Conservation (phyloP, 2,888 invertebrate genomes). For the Hipparchia sbordonii region DNA sequence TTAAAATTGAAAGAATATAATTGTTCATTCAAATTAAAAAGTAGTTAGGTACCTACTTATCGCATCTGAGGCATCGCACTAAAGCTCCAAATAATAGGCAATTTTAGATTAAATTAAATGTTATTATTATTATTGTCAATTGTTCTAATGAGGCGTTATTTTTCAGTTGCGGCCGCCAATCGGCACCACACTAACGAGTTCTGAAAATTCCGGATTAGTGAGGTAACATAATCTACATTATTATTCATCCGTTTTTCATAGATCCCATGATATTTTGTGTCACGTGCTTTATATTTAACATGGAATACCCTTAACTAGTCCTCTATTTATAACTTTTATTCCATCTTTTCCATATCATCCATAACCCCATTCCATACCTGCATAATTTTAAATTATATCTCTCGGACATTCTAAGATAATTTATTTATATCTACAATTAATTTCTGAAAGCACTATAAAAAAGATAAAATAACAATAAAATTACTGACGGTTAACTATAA, state of each 20-base stretch:
- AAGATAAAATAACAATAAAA: not conserved
- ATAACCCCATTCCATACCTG: not conserved
- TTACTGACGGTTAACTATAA: too few relatives aligned
- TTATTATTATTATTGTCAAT: not conserved
- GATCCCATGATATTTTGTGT: not conserved
- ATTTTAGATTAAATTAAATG: not conserved
- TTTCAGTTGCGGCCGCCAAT: slow-evolving; percentile 80
- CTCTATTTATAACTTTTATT: not conserved
- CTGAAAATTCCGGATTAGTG: slow-evolving; percentile 82
- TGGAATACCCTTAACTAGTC: not conserved
- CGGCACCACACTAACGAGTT: slow-evolving; percentile 76
- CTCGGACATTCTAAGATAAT: not conserved
- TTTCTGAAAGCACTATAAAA: not conserved
- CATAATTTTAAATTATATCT: not conserved
- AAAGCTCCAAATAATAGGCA: not conserved
- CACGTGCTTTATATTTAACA: not conserved
- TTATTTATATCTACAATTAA: not conserved
- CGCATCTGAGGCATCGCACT: too few relatives aligned
- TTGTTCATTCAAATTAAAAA: too few relatives aligned
- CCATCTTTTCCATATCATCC: not conserved
- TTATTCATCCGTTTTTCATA: not conserved
- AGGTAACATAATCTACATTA: slow-evolving; percentile 60
- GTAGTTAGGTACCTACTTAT: too few relatives aligned
- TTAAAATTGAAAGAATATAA: not conserved
- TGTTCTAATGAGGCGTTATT: not conserved